Percentiles rank a stretch among this genome's conserved stretches.
These are phyloP conservation scores for Girardinichthys multiradiatus DNA, from an alignment of 2,113 vertebrate genomes.

Conservation along the genomic window DNA sequence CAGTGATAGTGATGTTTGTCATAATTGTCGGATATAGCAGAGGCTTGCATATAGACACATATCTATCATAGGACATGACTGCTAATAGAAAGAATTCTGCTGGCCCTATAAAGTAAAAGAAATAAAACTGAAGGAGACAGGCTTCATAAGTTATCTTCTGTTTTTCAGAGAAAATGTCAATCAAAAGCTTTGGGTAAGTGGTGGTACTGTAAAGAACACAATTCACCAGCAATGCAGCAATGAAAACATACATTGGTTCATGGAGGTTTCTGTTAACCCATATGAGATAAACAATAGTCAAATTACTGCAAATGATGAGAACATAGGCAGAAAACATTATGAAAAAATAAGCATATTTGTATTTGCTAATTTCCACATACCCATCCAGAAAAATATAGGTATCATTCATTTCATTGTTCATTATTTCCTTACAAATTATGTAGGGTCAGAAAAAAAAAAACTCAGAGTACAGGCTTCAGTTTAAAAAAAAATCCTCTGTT, in stretches of 20 bases:
- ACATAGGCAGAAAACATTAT: constrained; percentile 1
- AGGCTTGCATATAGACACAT: constrained; percentile 30
- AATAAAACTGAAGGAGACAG: constrained; percentile 22
- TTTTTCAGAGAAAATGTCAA: constrained; percentile 35
- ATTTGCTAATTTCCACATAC: constrained; percentile 1
- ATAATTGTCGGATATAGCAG: constrained; percentile 12
- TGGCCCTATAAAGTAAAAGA: constrained; percentile 6
- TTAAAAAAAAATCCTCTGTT: not conserved
- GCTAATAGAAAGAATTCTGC: constrained; percentile 19
- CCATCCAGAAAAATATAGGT: not conserved
- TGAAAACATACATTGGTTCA: constrained; percentile 26
- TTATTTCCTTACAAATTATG: too few relatives aligned
- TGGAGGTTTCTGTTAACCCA: constrained; percentile 13
- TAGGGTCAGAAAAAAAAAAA: too few relatives aligned
- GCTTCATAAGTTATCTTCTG: constrained; percentile 29
- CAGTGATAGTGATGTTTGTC: not conserved
- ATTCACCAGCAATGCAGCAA: constrained; percentile 8
- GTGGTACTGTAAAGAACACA: constrained; percentile 6
- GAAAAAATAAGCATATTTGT: constrained; percentile 2
- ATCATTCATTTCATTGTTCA: not conserved
- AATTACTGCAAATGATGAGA: constrained; percentile 14
- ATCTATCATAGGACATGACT: constrained; percentile 48
- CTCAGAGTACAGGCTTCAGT: not conserved
- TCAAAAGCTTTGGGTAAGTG: constrained; percentile 31
- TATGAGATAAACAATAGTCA: constrained; percentile 4